Evolutionary conservation across 2,888 invertebrate genomes (phyloP).

Genomic region (Pterostichus niger): DNA sequence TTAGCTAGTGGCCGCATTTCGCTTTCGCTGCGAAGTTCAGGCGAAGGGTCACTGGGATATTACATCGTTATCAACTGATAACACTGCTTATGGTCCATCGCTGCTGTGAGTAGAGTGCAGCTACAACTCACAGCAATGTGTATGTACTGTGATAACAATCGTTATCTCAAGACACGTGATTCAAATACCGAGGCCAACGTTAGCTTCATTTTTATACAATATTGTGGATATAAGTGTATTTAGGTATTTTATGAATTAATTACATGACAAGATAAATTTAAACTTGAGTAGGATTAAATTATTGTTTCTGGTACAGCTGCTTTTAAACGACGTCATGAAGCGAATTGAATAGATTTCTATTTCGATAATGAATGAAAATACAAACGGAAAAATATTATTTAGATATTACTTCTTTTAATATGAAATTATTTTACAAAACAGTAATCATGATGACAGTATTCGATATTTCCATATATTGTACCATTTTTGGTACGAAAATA

Average conservation of each 20-base stretch:
- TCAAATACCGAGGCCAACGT: constrained; percentile 58
- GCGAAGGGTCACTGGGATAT: constrained; percentile 56
- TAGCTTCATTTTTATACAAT: constrained; percentile 44
- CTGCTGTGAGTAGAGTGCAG: constrained; percentile 25
- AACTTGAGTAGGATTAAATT: constrained; percentile 11
- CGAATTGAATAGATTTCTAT: too few relatives aligned
- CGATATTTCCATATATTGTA: too few relatives aligned
- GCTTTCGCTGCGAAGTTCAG: neutral
- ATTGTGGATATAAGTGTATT: constrained; percentile 32
- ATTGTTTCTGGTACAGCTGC: too few relatives aligned
- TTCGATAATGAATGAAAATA: too few relatives aligned
- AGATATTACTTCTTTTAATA: too few relatives aligned
- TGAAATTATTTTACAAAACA: too few relatives aligned
- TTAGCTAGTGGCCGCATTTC: constrained; percentile 4
- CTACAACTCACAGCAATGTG: neutral
- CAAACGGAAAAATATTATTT: too few relatives aligned
- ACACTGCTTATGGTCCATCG: constrained; percentile 16
- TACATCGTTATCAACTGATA: constrained; percentile 45
- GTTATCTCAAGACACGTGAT: constrained; percentile 62
- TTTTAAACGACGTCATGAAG: too few relatives aligned
- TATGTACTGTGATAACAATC: constrained; percentile 55
- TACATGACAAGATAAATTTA: constrained; percentile 27
- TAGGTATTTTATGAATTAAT: constrained; percentile 29
- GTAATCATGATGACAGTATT: too few relatives aligned
- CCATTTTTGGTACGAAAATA: too few relatives aligned